These are phyloP conservation scores for Brienomyrus longianalis DNA, from an alignment of 2,113 vertebrate species.

Conservation along the genomic window DNA sequence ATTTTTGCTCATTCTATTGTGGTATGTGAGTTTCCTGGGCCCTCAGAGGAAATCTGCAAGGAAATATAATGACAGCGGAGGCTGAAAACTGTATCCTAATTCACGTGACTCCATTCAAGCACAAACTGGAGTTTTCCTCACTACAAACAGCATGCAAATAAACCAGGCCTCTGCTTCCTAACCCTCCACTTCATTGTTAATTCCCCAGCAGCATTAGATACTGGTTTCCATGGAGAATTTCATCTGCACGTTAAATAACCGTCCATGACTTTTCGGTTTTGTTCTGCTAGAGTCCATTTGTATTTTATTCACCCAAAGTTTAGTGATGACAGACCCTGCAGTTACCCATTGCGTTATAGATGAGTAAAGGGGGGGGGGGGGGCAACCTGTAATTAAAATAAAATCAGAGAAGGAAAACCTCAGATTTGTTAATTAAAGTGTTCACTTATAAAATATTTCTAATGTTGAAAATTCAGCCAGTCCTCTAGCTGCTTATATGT, in stretches of 20 bases:
- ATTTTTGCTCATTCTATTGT: not conserved
- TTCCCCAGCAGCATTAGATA: not conserved
- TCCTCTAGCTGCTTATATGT: not conserved
- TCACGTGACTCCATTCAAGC: not conserved
- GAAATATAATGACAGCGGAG: not conserved
- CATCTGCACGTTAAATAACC: not conserved
- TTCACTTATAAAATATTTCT: not conserved
- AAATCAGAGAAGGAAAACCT: not conserved
- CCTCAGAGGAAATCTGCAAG: not conserved
- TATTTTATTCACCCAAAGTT: not conserved
- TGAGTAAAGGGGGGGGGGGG: not conserved
- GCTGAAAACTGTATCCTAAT: not conserved
- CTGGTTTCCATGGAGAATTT: not conserved
- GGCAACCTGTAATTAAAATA: not conserved
- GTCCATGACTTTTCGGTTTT: not conserved
- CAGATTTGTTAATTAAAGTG: not conserved
- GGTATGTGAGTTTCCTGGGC: not conserved
- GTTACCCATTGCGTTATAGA: not conserved
- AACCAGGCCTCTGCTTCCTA: not conserved
- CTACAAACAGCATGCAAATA: not conserved
- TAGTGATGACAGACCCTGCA: not conserved
- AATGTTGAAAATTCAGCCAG: not conserved
- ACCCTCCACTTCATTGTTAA: not conserved
- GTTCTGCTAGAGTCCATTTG: not conserved
- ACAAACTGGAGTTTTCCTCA: not conserved